Conservation (phyloP, 2,888 invertebrate species). For the Dilophus febrilis region DNA sequence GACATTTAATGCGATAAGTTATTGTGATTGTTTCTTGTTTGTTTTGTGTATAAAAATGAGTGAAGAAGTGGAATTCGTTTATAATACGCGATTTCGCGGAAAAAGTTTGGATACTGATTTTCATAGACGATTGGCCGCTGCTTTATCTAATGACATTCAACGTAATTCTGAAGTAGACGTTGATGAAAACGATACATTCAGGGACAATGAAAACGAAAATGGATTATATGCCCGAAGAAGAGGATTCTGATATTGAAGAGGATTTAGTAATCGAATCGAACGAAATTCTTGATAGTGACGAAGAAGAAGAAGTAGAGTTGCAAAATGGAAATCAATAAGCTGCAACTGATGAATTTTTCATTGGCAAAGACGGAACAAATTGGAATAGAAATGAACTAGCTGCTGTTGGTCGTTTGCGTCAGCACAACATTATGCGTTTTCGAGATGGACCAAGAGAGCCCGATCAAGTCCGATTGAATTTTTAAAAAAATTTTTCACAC, state of each 20-base stretch:
- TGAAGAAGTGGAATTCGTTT: not conserved
- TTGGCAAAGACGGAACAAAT: conserved; percentile 2
- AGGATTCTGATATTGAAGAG: not conserved
- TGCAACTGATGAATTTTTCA: not conserved
- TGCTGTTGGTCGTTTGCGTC: conserved; percentile 1
- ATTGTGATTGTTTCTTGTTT: not conserved
- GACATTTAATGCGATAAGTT: not conserved
- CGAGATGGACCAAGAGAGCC: conserved; percentile 1
- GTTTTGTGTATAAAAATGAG: not conserved
- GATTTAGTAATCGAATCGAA: not conserved
- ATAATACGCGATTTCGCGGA: not conserved
- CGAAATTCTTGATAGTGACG: not conserved
- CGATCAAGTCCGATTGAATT: too few relatives aligned
- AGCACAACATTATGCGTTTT: conserved; percentile 1
- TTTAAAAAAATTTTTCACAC: too few relatives aligned
- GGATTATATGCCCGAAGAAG: not conserved
- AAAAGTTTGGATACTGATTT: not conserved
- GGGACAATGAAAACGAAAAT: not conserved
- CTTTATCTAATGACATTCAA: not conserved
- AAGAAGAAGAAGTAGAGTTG: not conserved
- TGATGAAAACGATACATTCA: not conserved
- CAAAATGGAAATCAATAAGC: not conserved
- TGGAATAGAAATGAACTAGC: not conserved
- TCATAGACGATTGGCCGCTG: not conserved
- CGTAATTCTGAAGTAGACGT: not conserved